Evolutionary conservation across 2,888 invertebrate genomes (phyloP).

Genomic region (Sepiola atlantica): DNA sequence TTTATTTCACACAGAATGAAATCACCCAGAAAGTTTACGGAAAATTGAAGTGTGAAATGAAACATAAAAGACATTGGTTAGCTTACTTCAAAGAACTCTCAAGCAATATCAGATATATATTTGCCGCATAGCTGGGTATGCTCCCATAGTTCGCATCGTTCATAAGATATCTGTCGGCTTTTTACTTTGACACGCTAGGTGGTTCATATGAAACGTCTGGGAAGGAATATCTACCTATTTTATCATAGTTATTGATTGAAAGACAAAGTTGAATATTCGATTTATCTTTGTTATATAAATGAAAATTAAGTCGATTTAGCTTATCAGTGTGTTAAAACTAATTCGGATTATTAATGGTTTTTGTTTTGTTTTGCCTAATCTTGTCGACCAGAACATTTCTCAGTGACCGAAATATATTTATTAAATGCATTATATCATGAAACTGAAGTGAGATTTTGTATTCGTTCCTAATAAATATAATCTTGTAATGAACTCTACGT

Average conservation of each 20-base stretch:
- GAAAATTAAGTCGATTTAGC: not conserved
- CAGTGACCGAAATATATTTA: not conserved
- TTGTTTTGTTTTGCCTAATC: not conserved
- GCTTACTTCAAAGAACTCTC: not conserved
- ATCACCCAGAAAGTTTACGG: not conserved
- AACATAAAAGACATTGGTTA: not conserved
- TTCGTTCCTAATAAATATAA: not conserved
- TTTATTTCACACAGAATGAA: not conserved
- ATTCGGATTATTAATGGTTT: not conserved
- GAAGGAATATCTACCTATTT: not conserved
- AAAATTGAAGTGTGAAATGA: conserved; percentile 5
- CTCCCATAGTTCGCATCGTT: not conserved
- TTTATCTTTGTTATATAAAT: not conserved
- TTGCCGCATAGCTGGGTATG: not conserved
- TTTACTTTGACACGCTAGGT: not conserved
- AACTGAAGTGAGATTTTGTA: not conserved
- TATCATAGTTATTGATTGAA: not conserved
- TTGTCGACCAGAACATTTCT: not conserved
- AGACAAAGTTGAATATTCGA: not conserved
- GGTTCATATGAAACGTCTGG: not conserved
- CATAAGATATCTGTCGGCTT: not conserved
- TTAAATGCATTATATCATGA: not conserved
- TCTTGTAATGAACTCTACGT: not conserved
- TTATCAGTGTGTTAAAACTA: not conserved
- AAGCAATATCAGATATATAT: not conserved